These are phyloP conservation scores for Thereva nobilitata DNA, from an alignment of 2,888 invertebrate genomes.

Conservation along the genomic window DNA sequence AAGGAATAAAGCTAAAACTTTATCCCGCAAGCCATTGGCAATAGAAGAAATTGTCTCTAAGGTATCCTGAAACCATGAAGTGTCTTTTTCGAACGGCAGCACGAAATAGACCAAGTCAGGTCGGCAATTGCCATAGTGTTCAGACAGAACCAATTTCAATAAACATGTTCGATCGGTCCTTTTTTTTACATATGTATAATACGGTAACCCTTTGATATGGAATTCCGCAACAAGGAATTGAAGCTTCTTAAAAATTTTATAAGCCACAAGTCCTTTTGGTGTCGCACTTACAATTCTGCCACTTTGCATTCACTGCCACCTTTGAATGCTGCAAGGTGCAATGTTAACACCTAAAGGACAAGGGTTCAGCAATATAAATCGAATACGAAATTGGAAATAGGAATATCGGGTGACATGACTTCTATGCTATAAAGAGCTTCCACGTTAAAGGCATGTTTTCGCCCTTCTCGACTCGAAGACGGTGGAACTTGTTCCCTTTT, in stretches of 20 bases:
- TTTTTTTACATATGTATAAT: constrained; percentile 23
- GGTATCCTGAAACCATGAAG: constrained; percentile 10
- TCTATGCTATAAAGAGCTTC: constrained; percentile 6
- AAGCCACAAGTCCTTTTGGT: constrained; percentile 18
- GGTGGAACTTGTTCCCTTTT: constrained; percentile 31
- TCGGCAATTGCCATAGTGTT: constrained; percentile 8
- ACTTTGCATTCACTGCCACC: constrained; percentile 26
- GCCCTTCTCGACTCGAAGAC: constrained; percentile 22
- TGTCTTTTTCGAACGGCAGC: constrained; percentile 5
- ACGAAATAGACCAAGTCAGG: background rate
- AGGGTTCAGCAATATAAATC: constrained; percentile 36
- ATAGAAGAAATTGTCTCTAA: constrained; percentile 3
- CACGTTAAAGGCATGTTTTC: constrained; percentile 18
- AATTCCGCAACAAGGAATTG: background rate
- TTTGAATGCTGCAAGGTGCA: constrained; percentile 29
- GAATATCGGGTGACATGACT: constrained; percentile 37
- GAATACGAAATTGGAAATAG: constrained; percentile 39
- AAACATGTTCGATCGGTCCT: constrained; percentile 36
- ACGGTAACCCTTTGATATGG: background rate
- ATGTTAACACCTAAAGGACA: background rate
- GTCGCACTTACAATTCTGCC: constrained; percentile 21
- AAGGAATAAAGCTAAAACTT: too few species aligned
- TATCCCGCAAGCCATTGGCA: too few species aligned
- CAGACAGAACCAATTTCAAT: constrained; percentile 42
- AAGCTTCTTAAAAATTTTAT: constrained; percentile 37